Base-by-base conservation (phyloP, 1,140 invertebrate species). In the Sminthurides bifidus region DNA sequence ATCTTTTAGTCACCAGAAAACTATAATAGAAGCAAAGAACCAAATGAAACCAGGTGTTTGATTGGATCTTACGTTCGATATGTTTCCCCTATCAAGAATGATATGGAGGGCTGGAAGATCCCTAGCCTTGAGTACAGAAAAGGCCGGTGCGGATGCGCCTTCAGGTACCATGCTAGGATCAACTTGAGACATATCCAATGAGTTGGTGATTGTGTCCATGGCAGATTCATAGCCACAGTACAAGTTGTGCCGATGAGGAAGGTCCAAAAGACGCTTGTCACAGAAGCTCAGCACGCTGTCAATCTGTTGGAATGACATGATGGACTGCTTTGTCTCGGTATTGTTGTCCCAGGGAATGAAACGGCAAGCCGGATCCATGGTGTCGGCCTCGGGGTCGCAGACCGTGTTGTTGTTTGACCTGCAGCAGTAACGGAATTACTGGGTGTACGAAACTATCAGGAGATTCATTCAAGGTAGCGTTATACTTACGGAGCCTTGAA, bases 211-310 rank as follows among this genome's bases (percentile, higher is more conserved):
- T 6, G 75, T 66, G 49, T 73, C 69, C 71, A 67, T 70, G 0
- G 69, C 65, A 56, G 70, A 72, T 35, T 64, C 57, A 31, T 68
- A 64, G 10, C 65, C 58, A 56, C 74, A 76, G 40, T 72, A 61
- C 6, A 61, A 40, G 65, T 76, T 76, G 23, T 76, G 74, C 33
- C 66, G 65, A 33, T 68, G 73, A 1, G 71, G 73, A 1, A 69
- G 64, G 15, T 64, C 44, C 26, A 37, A 50, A 52, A 74, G 68
- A 60, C 74, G 74, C 15, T 66, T 62, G 1, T 73, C 66, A 52
- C 73, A 74, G 54, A 74, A 74, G 26, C 68, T 53, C 5, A 40
- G 37, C 4, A 65, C 58, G 12, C 21, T 40, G 10, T 54, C 44
- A 15, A 63, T 31, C 51, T 48, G 60, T 19, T 59, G 51, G 17